Base-by-base conservation (phyloP, 2,888 invertebrate genomes). In the Brenthis ino region DNA sequence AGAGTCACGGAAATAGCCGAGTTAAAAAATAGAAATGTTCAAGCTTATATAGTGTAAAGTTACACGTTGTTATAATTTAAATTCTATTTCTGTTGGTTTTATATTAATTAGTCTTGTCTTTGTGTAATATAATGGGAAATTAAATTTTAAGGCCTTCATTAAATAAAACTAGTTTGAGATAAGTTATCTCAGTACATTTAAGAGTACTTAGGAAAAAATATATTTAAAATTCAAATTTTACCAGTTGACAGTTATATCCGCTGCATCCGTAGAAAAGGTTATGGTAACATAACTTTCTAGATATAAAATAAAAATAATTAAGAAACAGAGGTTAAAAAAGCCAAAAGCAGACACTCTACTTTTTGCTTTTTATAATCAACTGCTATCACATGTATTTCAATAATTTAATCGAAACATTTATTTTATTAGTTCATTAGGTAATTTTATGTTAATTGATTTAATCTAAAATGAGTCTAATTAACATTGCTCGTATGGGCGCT, bases 381-480 rank as follows among this genome's bases (percentile, higher is more conserved):
- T 60, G 58, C 37, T 63, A 63, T 50, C 33, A 51, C 51, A 63
- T 54, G 53, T 51, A 63, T 53, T 63, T 63, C 43, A 48, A 64
- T 57, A 47, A 60, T 55, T 55, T 28, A 37, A 58, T 16, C 43
- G 47, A 64, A 61, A 61, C 61, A 50, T 58, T 65, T 65, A 65
- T 65, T 57, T 65, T 65, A 65, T 65, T 57, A 57, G 55, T 54
- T 65, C 60, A 65, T 61, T 61, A 54, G 28, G 56, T 61, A 61
- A 66, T 66, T 68, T 63, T 60, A 68, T 60, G 64, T 57, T 65
- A 65, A 68, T 65, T 68, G 24, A 63, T 63, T 63, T 63, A 63
- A 63, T 63, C 63, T 63, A 51, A 65, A 65, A 65, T 65, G 64
- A 58, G 55, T n/a, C n/a, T 65, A 65, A 68, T 68, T 68, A 65